Percentiles rank a stretch among this genome's conserved stretches.
Evolutionary conservation across 2,888 invertebrate species (phyloP).

Genomic region (Trimorus sp.): DNA sequence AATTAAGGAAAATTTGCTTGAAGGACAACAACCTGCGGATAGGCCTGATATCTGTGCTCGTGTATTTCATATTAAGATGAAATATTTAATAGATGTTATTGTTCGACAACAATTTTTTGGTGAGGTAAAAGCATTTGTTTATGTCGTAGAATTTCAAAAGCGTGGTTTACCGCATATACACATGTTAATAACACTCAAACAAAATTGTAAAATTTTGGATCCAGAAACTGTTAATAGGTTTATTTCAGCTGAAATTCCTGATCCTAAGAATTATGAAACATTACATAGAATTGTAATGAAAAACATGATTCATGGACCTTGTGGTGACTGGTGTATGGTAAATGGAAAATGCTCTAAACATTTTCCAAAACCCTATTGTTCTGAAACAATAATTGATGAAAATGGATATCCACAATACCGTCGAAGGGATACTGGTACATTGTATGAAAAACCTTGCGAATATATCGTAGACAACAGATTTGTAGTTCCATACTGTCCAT

Average conservation of each 20-base stretch:
- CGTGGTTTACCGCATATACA: neutral
- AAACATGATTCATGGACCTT: slow-evolving; percentile 7
- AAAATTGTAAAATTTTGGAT: too few relatives aligned
- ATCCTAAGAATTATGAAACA: neutral
- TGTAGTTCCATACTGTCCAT: slow-evolving; percentile 70
- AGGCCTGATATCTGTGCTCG: slow-evolving; percentile 6
- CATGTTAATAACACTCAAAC: too few relatives aligned
- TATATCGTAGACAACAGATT: slow-evolving; percentile 72
- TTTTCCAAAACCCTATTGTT: slow-evolving; percentile 2
- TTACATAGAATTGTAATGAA: slow-evolving; percentile 1
- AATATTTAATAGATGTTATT: slow-evolving; percentile 3
- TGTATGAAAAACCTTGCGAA: slow-evolving; percentile 30
- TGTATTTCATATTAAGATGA: slow-evolving; percentile 4
- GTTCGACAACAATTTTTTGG: slow-evolving; percentile 10
- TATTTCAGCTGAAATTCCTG: slow-evolving; percentile 76
- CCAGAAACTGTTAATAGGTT: too few relatives aligned
- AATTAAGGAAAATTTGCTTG: neutral
- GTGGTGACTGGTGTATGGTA: neutral
- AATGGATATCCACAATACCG: slow-evolving; percentile 1
- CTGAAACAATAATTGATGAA: neutral
- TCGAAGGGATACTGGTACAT: neutral
- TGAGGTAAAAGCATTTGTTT: slow-evolving; percentile 4
- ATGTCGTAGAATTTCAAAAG: slow-evolving; percentile 5
- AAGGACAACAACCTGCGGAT: slow-evolving; percentile 6
- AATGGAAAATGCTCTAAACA: neutral